A percentile compares a stretch with the other conserved stretches of the same genome.
Evolutionary conservation across 1,140 invertebrate species (phyloP).

Genomic region (Polyergus mexicanus): DNA sequence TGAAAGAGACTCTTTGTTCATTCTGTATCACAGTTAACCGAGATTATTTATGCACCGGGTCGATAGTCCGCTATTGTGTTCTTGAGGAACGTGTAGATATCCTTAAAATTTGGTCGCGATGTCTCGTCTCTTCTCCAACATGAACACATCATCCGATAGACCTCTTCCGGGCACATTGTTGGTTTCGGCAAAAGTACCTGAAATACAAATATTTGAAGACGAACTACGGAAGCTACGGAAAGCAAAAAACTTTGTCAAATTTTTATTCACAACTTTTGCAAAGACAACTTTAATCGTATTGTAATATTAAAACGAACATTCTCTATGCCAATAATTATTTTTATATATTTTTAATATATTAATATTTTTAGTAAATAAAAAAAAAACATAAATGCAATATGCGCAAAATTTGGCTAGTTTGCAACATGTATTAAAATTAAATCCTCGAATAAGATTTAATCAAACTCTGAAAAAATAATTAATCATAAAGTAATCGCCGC

Average conservation of each 20-base stretch:
- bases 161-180: slow-evolving; percentile 91
- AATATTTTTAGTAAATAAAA: not conserved
- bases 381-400: not conserved
- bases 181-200: slow-evolving; percentile 90
- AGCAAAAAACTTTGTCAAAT: not conserved
- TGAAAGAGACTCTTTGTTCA: slow-evolving; percentile 19
- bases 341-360: not conserved
- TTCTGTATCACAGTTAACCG: slow-evolving; percentile 83
- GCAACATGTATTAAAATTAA: slow-evolving; percentile 3
- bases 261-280: not conserved
- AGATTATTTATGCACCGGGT: slow-evolving; percentile 82
- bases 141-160: slow-evolving; percentile 92
- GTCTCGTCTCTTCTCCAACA: slow-evolving; percentile 92
- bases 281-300: not conserved
- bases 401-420: not conserved
- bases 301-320: not conserved
- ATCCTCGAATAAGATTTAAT: not conserved
- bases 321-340: not conserved
- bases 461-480: not conserved
- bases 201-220: slow-evolving; percentile 68
- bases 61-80: slow-evolving; percentile 86
- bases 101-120: slow-evolving; percentile 91
- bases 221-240: not conserved
- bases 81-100: slow-evolving; percentile 92
- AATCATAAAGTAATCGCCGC: not conserved